Evolutionary conservation across 2,888 invertebrate species (phyloP).

Genomic region (Plutella xylostella): DNA sequence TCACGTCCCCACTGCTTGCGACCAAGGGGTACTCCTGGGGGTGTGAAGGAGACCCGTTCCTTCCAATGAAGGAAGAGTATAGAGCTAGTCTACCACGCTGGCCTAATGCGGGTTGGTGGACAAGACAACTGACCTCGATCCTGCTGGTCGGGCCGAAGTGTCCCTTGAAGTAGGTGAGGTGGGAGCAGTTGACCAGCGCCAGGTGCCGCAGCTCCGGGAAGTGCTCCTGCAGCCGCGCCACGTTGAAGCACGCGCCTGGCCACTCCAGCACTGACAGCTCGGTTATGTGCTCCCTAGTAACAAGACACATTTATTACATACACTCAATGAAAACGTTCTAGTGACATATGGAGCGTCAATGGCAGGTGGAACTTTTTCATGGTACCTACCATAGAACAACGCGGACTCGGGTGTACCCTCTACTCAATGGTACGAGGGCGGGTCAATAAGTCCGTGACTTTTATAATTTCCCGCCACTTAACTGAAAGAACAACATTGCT

Average conservation of each 20-base stretch:
- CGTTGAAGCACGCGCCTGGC: slow-evolving; percentile 48
- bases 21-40: no score
- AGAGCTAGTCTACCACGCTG: no score
- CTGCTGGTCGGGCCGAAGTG: slow-evolving; percentile 36
- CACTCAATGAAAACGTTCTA: neutral
- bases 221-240: slow-evolving; percentile 37
- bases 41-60: no score
- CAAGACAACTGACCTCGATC: slow-evolving; percentile 38
- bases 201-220: slow-evolving; percentile 39
- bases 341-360: neutral
- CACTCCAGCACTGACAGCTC: slow-evolving; percentile 39
- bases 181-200: slow-evolving; percentile 43
- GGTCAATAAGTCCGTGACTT: neutral
- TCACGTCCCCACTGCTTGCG: no score
- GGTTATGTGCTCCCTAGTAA: slow-evolving; percentile 35
- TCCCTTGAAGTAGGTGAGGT: slow-evolving; percentile 40
- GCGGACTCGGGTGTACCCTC: neutral
- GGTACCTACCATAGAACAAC: neutral
- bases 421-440: neutral
- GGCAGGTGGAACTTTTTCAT: neutral
- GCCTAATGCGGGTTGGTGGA: no score
- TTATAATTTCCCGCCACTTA: no score
- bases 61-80: no score
- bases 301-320: neutral
- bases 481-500: no score